Evolutionary conservation across 2,888 invertebrate genomes (phyloP), one percentile per base, ranked within the genome.

Genomic region (Andricus quercusramuli): DNA sequence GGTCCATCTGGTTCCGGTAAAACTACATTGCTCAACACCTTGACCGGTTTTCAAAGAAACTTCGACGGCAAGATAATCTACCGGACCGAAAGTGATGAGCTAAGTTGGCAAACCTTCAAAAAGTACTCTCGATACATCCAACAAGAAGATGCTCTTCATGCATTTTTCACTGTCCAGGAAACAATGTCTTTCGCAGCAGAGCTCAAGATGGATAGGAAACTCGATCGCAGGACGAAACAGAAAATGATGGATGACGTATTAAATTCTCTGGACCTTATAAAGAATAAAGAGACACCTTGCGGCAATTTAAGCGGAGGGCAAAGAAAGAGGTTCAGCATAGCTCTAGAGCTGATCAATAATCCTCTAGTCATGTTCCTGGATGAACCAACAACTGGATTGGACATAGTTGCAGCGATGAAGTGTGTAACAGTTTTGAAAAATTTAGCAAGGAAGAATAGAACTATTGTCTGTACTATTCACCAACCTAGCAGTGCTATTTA

Each of bases 381-480:
- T n/a, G 68, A 68, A 22, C 68, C 68, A 25, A 68, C 68, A 68
- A 68, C 68, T n/a, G 68, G 68, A 41, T 25, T 68, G 1, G 68
- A 68, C 15, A 44, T 44, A 2, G 41, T 44, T 5, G 68, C 68
- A 47, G 22, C 68, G 22, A 68, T 68, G 44, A 44, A 68, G 25
- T 68, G 68, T 44, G n/a, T 25, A 22, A 68, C 44, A 3, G 94
- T 98, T 93, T 93, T 99, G 83, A 96, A 97, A 90, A 94, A 94
- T 5, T 92, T 99, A 80, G 97, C 98, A 0, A 94, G 94, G 47
- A 96, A 95, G 83, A 98, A 98, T 0, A 94, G 98, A 25, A 98
- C 98, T 2, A 96, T 99, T 78, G 95, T 99, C 64, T 98, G 98
- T 92, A 99, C 98, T 13, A 98, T 99, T 82, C 99, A 99, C 93